Conservation (phyloP, 2,888 invertebrate species). For the Tetranychus piercei region DNA sequence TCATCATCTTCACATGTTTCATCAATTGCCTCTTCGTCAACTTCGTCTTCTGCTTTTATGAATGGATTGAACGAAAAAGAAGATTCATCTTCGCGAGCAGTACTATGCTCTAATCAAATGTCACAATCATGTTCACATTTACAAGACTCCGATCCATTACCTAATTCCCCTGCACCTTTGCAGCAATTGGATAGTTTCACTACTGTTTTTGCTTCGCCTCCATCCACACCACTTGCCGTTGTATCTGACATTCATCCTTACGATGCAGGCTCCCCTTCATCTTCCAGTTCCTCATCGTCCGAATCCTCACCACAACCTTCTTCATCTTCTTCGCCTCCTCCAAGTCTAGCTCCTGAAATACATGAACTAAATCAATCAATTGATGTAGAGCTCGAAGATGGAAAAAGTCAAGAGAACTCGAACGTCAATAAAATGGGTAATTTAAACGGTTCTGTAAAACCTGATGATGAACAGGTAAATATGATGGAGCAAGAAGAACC, state of each 20-base stretch:
- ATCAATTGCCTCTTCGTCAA: not conserved
- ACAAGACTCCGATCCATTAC: not conserved
- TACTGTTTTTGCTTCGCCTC: conserved; percentile 25
- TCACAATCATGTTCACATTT: conserved; percentile 5
- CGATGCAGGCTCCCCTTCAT: conserved; percentile 6
- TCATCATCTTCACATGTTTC: too few species aligned
- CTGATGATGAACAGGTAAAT: not conserved
- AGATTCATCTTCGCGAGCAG: not conserved
- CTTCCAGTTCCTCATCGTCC: conserved; percentile 9
- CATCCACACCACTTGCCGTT: conserved; percentile 17
- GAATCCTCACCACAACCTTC: conserved; percentile 15
- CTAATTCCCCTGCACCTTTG: conserved; percentile 16
- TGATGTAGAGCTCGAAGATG: conserved; percentile 2
- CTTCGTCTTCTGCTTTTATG: conserved; percentile 10
- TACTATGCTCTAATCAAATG: not conserved
- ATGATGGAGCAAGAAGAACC: not conserved
- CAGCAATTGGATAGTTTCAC: conserved; percentile 26
- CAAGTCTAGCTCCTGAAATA: not conserved
- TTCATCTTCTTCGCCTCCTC: conserved; percentile 7
- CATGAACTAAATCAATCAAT: conserved; percentile 1
- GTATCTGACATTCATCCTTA: conserved; percentile 14
- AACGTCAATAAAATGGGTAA: not conserved
- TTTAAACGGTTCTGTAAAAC: not conserved
- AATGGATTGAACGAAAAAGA: conserved; percentile 3
- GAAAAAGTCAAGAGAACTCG: not conserved